Percentiles rank a stretch among this genome's conserved stretches.
Evolutionary conservation across 2,113 vertebrate genomes (phyloP).

Genomic region (Xerus inauris): DNA sequence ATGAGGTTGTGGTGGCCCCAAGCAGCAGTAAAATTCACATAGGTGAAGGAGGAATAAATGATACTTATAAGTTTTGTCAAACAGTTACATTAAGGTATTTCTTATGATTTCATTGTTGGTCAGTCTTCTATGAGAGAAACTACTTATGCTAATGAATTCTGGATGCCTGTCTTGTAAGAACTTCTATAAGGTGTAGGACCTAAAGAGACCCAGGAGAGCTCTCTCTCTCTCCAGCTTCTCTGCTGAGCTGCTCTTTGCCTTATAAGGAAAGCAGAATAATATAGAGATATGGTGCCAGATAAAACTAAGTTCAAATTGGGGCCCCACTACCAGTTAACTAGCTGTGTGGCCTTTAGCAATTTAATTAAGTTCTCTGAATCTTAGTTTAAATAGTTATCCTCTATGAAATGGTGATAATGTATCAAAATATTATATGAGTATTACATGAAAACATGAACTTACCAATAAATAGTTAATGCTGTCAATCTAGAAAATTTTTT

Average conservation of each 20-base stretch:
- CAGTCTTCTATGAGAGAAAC: neutral
- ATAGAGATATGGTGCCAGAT: neutral
- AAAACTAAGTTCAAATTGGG: neutral
- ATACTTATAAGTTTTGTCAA: neutral
- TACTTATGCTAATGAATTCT: neutral
- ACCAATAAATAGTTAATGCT: no score
- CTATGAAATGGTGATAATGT: neutral
- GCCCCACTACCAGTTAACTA: neutral
- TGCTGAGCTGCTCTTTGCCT: neutral
- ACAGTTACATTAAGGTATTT: neutral
- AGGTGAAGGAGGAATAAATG: neutral
- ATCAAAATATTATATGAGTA: neutral
- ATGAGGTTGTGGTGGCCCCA: neutral
- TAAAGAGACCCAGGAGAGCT: neutral
- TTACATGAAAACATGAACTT: neutral
- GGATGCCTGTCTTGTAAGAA: neutral
- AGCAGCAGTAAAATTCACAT: neutral
- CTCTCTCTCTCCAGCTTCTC: neutral
- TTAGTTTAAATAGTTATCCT: slow-evolving; percentile 29
- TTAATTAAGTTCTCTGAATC: slow-evolving; percentile 14
- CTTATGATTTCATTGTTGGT: neutral
- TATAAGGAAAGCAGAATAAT: neutral
- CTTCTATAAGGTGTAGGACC: neutral
- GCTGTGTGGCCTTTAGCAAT: neutral
- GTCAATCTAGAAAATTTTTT: neutral